A percentile compares a stretch with the other conserved stretches of the same genome.
These are phyloP conservation scores for Drosophila recens DNA, from an alignment of 2,888 invertebrate genomes.

Conservation along the genomic window DNA sequence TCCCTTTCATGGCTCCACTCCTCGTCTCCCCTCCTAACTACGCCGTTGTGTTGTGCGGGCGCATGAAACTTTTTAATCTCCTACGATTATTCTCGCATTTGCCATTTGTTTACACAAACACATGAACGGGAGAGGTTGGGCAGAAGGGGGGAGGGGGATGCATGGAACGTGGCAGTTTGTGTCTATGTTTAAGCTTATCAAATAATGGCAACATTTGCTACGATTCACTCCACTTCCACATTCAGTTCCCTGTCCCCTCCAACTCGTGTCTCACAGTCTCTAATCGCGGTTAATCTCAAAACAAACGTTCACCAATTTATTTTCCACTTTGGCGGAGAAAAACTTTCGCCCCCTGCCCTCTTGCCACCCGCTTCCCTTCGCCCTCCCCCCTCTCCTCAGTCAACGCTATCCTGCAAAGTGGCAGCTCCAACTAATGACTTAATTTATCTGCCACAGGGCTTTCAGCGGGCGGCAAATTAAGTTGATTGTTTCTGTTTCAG, in stretches of 20 bases:
- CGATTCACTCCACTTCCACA: conserved; percentile 56
- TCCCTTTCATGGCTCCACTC: neutral
- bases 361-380: neutral
- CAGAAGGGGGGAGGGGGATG: neutral
- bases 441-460: conserved; percentile 85
- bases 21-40: neutral
- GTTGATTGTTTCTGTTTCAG: conserved; percentile 77
- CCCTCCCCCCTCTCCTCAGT: too few species aligned
- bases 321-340: conserved; percentile 77
- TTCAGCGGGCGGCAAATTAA: conserved; percentile 83
- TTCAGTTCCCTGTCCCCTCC: neutral
- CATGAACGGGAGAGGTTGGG: conserved; percentile 27
- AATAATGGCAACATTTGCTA: conserved; percentile 82
- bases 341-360: conserved; percentile 49
- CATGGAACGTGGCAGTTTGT: conserved; percentile 23
- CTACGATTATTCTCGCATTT: conserved; percentile 84
- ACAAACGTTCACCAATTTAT: conserved; percentile 85
- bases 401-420: conserved; percentile 42
- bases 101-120: conserved; percentile 82
- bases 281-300: conserved; percentile 85
- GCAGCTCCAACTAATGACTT: conserved; percentile 85
- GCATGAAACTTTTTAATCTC: conserved; percentile 83
- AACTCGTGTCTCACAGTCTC: conserved; percentile 55
- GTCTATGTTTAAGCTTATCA: conserved; percentile 81
- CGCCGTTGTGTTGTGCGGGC: conserved; percentile 47